Evolutionary conservation across 2,888 invertebrate species (phyloP).

Genomic region (Sthenelais limicola): DNA sequence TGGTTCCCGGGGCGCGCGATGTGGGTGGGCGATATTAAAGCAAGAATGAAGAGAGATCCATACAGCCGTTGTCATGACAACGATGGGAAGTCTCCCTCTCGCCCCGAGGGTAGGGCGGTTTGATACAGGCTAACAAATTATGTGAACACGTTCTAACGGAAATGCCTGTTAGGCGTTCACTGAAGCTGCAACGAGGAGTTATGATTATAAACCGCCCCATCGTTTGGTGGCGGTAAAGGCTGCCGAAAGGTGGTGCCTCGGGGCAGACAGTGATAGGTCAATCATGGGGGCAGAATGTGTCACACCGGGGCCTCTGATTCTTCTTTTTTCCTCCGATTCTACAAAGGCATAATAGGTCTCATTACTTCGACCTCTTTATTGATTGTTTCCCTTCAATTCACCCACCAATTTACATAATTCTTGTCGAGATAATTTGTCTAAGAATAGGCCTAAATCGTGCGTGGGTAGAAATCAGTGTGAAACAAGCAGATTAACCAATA

Average conservation of each 20-base stretch:
- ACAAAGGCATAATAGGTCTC: no score
- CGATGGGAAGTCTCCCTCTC: not conserved
- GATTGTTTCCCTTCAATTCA: no score
- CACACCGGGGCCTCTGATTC: no score
- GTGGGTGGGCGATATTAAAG: not conserved
- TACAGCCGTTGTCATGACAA: constrained; percentile 23
- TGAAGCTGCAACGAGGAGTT: no score
- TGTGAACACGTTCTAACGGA: constrained; percentile 24
- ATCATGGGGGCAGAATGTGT: constrained; percentile 20
- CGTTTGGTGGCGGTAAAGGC: not conserved
- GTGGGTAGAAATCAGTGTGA: no score
- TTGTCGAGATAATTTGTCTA: no score
- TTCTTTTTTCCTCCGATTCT: no score
- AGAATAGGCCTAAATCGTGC: no score
- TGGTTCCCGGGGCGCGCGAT: not conserved
- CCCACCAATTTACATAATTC: no score
- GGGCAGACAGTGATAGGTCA: constrained; percentile 23
- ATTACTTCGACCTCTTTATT: no score
- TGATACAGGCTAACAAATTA: constrained; percentile 38
- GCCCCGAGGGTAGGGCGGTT: constrained; percentile 37
- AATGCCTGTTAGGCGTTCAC: no score
- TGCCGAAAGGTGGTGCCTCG: not conserved
- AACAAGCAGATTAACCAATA: no score
- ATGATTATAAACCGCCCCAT: constrained; percentile 20
- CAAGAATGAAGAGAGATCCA: constrained; percentile 13